Conservation (phyloP, 2,888 invertebrate genomes). For the Ophion slaviceki region DNA sequence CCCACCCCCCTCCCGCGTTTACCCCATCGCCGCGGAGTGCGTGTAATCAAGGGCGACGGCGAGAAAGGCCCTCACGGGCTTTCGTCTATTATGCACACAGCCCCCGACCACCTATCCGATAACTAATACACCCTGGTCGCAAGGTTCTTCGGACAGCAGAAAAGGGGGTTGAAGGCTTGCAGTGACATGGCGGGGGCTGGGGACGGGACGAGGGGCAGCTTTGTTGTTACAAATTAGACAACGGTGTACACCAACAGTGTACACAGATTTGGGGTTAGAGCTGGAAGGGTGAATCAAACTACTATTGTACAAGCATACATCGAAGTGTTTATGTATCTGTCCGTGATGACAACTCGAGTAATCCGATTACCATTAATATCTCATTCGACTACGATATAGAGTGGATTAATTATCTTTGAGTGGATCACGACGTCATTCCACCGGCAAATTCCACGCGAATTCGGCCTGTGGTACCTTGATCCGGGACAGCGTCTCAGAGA, state of each 20-base stretch:
- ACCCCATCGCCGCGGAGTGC: constrained; percentile 61
- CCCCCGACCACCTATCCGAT: background rate
- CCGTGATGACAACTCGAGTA: constrained; percentile 24
- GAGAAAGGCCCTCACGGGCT: constrained; percentile 61
- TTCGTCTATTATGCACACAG: constrained; percentile 31
- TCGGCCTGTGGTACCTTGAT: background rate
- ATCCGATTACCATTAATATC: constrained; percentile 38
- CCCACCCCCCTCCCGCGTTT: background rate
- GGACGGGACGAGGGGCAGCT: background rate
- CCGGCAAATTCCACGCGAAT: background rate
- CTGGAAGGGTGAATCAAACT: constrained; percentile 36
- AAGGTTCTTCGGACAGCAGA: constrained; percentile 17
- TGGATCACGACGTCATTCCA: background rate
- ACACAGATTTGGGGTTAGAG: constrained; percentile 23
- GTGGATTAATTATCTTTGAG: constrained; percentile 34
- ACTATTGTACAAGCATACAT: constrained; percentile 18
- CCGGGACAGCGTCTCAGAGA: background rate
- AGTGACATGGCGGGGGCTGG: background rate
- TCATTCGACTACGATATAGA: constrained; percentile 29
- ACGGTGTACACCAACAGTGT: constrained; percentile 28
- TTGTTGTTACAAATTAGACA: constrained; percentile 58
- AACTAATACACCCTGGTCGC: constrained; percentile 36
- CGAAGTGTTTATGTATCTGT: background rate
- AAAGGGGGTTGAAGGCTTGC: background rate
- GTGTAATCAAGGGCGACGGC: constrained; percentile 77